Evolutionary conservation across 2,888 invertebrate species (phyloP), one percentile per base, ranked within the genome.

Genomic region (Eupithecia dodoneata): DNA sequence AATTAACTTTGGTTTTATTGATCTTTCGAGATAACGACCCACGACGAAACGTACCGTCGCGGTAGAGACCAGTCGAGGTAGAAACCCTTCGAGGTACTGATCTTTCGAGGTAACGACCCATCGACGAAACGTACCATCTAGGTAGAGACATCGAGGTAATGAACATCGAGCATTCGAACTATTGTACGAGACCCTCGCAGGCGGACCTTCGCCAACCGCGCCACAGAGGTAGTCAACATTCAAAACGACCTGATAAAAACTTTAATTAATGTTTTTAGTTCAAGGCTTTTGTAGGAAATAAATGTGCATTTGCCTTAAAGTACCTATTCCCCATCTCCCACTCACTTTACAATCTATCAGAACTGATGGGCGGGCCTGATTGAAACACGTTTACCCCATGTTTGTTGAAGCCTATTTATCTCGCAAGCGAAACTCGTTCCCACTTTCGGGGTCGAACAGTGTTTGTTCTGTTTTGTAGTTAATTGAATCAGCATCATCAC

Each of bases 281-380:
- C 52, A 2, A 55, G n/a, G 7, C 9, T 52, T n/a, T 7, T n/a
- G n/a, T n/a, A 9, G n/a, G 15, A 15, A 30, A 52, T 5, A 52
- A 55, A 3, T 55, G 7, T 55, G n/a, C n/a, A n/a, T 55, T 18
- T 55, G 15, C 5, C 52, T 5, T 6, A 15, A 52, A 52, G 15
- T 52, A 49, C 13, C 55, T n/a, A 55, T 55, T 1, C 63, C 59
- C 63, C 4, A 63, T 63, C 63, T 63, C 30, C 30, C 63, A 10
- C 30, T 30, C 10, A 30, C 63, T 63, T 30, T 63, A 63, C 63
- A 63, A 63, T 63, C 30, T 10, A 63, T 63, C 63, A 63, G 30
- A 63, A 63, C 63, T 30, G 63, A 63, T 63, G 30, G 63, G 30
- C 63, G 63, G 63, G 63, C 63, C 10, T 30, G 30, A 63, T 63